Evolutionary conservation across 2,888 invertebrate genomes (phyloP).

Genomic region (Parnassius smintheus): DNA sequence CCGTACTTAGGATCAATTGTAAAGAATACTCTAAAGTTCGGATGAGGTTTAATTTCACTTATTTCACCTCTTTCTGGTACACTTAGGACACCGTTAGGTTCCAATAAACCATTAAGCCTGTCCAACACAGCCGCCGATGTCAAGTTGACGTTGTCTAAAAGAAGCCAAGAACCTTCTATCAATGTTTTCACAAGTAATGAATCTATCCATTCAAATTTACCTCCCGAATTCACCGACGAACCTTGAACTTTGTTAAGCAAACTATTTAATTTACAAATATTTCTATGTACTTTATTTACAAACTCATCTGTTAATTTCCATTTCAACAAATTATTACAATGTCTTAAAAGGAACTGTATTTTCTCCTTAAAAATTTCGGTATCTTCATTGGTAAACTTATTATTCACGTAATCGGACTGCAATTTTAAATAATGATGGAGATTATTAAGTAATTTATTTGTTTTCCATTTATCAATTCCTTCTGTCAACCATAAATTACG

Average conservation of each 20-base stretch:
- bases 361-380: slow-evolving; percentile 53
- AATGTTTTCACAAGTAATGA: slow-evolving; percentile 92
- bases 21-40: slow-evolving; percentile 95
- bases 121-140: slow-evolving; percentile 98
- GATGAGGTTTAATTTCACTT: slow-evolving; percentile 91
- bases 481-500: slow-evolving; percentile 65
- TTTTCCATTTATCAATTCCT: slow-evolving; percentile 44
- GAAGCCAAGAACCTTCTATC: slow-evolving; percentile 90
- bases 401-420: slow-evolving; percentile 36
- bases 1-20: slow-evolving; percentile 97
- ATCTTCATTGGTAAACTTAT: slow-evolving; percentile 40
- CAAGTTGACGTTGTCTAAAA: slow-evolving; percentile 96
- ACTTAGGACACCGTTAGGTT: slow-evolving; percentile 93
- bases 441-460: slow-evolving; percentile 52
- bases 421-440: slow-evolving; percentile 53
- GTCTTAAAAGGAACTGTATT: slow-evolving; percentile 50
- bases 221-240: slow-evolving; percentile 88
- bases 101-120: slow-evolving; percentile 96
- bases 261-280: slow-evolving; percentile 53
- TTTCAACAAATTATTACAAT: slow-evolving; percentile 50
- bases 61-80: slow-evolving; percentile 95
- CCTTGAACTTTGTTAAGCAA: slow-evolving; percentile 73
- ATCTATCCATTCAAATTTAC: slow-evolving; percentile 96
- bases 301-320: slow-evolving; percentile 35
- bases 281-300: slow-evolving; percentile 42